phyloP scores from a whole-genome alignment of 1,140 invertebrate species.

The Oryctes rhinoceros region DNA sequence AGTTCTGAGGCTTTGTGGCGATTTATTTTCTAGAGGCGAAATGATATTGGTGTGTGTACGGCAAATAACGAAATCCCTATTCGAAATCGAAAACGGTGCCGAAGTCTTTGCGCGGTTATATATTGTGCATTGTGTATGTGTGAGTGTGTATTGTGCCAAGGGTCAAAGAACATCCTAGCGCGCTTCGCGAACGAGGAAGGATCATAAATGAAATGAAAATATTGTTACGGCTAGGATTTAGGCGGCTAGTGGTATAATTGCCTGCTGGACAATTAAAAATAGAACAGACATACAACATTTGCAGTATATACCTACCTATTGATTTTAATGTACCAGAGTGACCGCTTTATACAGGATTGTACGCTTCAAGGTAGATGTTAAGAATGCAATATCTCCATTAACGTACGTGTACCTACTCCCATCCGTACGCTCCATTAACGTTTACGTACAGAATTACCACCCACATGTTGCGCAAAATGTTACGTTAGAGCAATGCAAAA shows the following conservation, averaged over 20 bases:
- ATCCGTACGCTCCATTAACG: too few species aligned
- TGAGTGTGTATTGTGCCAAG: neutral
- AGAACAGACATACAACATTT: too few species aligned
- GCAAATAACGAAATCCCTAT: constrained; percentile 29
- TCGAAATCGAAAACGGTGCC: constrained; percentile 14
- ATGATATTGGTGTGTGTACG: constrained; percentile 28
- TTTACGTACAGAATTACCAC: neutral
- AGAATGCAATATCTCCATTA: too few species aligned
- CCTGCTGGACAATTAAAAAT: too few species aligned
- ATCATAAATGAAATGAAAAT: neutral
- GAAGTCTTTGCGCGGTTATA: neutral
- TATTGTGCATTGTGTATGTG: neutral
- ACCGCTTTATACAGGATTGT: too few species aligned
- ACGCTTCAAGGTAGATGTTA: too few species aligned
- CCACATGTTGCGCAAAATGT: neutral
- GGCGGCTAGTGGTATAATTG: too few species aligned
- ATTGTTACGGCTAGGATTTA: too few species aligned
- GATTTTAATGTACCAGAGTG: too few species aligned
- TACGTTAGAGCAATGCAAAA: neutral
- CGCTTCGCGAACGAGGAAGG: neutral
- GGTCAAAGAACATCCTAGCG: neutral
- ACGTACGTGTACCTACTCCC: too few species aligned
- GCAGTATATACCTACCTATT: too few species aligned
- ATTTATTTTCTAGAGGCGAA: constrained; percentile 23
- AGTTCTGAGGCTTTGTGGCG: constrained; percentile 25